Evolutionary conservation across 2,888 invertebrate genomes (phyloP), one percentile per base, ranked within the genome.

Genomic region (Iselma pallidipennis): DNA sequence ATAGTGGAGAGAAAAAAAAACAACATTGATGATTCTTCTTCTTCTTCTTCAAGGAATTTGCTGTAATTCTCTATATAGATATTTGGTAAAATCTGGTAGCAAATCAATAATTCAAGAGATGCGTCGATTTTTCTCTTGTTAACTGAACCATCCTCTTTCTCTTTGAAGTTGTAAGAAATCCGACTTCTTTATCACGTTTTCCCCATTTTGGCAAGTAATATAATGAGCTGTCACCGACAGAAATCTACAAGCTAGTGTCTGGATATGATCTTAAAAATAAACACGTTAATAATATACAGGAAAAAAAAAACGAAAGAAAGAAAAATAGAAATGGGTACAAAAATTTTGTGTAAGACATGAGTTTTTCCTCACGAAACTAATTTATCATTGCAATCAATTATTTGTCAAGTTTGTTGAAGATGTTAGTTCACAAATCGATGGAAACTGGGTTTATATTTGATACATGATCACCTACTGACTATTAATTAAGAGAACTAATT

Each of bases 141-240:
- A 6, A 2, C n/a, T n/a, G n/a, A n/a, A n/a, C n/a, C n/a, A n/a
- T n/a, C n/a, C n/a, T 37, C 1, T 37, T 37, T 16, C 2, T 37
- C 16, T 37, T 16, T 16, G 16, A 26, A 4, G 26, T 26, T 26
- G 26, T 26, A 26, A 26, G n/a, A 37, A 56, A 31, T 49, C 28
- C 23, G 9, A 33, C 33, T 37, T 26, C 50, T 61, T 61, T 52
- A 50, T 57, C 57, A 57, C 54, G 45, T 16, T 54, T 57, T 60
- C 31, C 57, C 49, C 45, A 29, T 49, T 55, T 31, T 62, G 28
- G 21, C 58, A 45, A 37, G 33, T 21, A 16, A 37, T 37, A 63
- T 59, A 63, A 63, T 63, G 63, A 63, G 56, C 56, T 63, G 63
- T 56, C 63, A 59, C 3, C 42, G 19, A 49, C 63, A 63, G 63